A percentile compares a stretch with the other conserved stretches of the same genome.
Conservation (phyloP, 2,888 invertebrate species). For the Ectropis crepuscularia region DNA sequence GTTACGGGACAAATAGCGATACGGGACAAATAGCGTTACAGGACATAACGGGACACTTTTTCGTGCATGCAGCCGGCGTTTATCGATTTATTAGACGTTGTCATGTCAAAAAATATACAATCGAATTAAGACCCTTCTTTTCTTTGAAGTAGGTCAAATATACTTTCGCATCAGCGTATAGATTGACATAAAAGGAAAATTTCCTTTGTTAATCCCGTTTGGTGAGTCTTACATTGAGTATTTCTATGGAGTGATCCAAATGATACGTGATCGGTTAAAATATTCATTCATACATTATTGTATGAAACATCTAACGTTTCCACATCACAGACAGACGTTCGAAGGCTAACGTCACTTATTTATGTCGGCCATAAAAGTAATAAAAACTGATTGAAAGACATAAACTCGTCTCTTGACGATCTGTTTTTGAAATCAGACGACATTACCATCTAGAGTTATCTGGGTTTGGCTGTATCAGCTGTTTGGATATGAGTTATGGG, state of each 20-base stretch:
- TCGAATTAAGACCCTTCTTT: too few relatives aligned
- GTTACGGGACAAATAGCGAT: too few relatives aligned
- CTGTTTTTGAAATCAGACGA: constrained; percentile 14
- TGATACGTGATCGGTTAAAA: constrained; percentile 1
- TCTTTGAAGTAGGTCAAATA: too few relatives aligned
- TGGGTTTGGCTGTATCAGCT: constrained; percentile 1
- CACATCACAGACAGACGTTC: constrained; percentile 17
- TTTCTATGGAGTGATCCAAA: neutral
- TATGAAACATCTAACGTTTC: neutral
- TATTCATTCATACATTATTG: constrained; percentile 4
- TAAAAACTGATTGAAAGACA: constrained; percentile 29
- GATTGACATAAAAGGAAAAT: too few relatives aligned
- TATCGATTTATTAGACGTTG: too few relatives aligned
- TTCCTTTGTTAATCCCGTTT: too few relatives aligned
- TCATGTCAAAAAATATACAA: too few relatives aligned
- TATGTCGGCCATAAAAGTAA: constrained; percentile 20
- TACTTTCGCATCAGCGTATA: too few relatives aligned
- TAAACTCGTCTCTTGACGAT: constrained; percentile 22
- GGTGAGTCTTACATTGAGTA: too few relatives aligned
- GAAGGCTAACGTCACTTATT: constrained; percentile 20
- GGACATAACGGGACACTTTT: too few relatives aligned
- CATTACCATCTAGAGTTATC: constrained; percentile 9
- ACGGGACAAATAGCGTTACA: too few relatives aligned
- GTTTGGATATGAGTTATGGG: neutral
- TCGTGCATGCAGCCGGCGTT: too few relatives aligned